A percentile compares a stretch with the other conserved stretches of the same genome.
Conservation (phyloP, 2,888 invertebrate species). For the Cremastinae sp. region DNA sequence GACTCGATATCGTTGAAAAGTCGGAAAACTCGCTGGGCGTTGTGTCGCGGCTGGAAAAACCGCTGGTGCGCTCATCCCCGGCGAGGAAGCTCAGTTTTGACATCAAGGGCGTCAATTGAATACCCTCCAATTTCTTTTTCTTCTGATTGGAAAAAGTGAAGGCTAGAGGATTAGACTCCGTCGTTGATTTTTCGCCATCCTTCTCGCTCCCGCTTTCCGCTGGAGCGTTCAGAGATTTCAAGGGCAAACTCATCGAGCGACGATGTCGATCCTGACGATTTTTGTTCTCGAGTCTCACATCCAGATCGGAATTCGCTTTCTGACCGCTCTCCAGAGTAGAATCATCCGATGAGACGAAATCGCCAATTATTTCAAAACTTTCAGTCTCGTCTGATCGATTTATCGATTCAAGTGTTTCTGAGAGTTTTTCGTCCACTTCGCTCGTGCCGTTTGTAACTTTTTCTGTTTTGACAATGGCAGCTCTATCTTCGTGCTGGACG, state of each 20-base stretch:
- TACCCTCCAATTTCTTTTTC: constrained; percentile 83
- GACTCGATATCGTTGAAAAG: constrained; percentile 74
- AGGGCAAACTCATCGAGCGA: constrained; percentile 85
- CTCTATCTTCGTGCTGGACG: constrained; percentile 80
- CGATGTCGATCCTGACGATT: constrained; percentile 76
- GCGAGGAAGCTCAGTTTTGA: constrained; percentile 89
- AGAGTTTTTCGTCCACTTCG: constrained; percentile 4
- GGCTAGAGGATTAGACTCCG: constrained; percentile 69
- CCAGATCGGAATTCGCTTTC: constrained; percentile 59
- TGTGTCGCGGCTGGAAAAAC: constrained; percentile 86
- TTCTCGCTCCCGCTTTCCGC: constrained; percentile 77
- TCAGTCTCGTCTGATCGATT: constrained; percentile 42
- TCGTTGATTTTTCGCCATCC: constrained; percentile 74
- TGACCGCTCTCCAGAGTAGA: constrained; percentile 26
- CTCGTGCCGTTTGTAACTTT: constrained; percentile 40
- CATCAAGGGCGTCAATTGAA: constrained; percentile 90
- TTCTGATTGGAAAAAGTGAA: constrained; percentile 74
- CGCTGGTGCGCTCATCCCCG: constrained; percentile 86
- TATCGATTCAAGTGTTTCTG: constrained; percentile 5
- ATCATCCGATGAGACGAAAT: constrained; percentile 7
- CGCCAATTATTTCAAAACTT: constrained; percentile 37
- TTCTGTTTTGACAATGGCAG: constrained; percentile 66
- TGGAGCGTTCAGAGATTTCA: constrained; percentile 84
- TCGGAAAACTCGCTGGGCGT: constrained; percentile 83
- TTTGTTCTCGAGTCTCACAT: constrained; percentile 71